A percentile compares a stretch with the other conserved stretches of the same genome.
phyloP scores from a whole-genome alignment of 2,113 vertebrate genomes.

The Amia ocellicauda region DNA sequence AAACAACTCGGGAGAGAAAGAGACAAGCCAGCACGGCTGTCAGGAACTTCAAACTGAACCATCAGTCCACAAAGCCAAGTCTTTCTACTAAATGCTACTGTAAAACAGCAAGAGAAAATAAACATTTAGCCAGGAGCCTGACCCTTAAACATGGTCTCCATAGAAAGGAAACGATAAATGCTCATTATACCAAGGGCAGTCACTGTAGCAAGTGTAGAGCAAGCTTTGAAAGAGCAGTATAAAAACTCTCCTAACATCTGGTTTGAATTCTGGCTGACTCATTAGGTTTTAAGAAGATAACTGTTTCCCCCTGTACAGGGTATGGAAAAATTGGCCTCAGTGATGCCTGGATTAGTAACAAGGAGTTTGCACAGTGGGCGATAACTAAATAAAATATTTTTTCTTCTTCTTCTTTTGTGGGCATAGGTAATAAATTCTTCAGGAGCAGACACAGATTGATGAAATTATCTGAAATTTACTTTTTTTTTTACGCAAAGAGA shows the following conservation, averaged over 20 bases:
- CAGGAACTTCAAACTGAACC: conserved; percentile 82
- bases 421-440: conserved; percentile 49
- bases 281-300: conserved; percentile 55
- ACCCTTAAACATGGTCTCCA: conserved; percentile 55
- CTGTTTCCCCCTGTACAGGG: conserved; percentile 53
- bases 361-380: conserved; percentile 44
- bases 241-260: conserved; percentile 67
- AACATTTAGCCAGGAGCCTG: conserved; percentile 70
- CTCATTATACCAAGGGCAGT: conserved; percentile 65
- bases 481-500: background rate
- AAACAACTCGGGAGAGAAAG: conserved; percentile 72
- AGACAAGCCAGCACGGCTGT: conserved; percentile 83
- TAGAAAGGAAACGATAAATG: conserved; percentile 57
- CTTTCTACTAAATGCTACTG: conserved; percentile 76
- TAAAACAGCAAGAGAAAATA: conserved; percentile 76
- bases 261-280: conserved; percentile 59
- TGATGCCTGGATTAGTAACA: conserved; percentile 43
- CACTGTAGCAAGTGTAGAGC: conserved; percentile 43
- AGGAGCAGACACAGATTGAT: background rate
- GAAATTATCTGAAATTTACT: background rate
- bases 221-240: conserved; percentile 50
- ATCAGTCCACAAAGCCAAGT: conserved; percentile 71
- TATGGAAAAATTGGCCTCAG: conserved; percentile 38
- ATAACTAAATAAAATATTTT: conserved; percentile 46
- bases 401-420: conserved; percentile 41